phyloP scores from a whole-genome alignment of 92 coral and sea anemone genomes.

The Zoanthus sociatus region DNA sequence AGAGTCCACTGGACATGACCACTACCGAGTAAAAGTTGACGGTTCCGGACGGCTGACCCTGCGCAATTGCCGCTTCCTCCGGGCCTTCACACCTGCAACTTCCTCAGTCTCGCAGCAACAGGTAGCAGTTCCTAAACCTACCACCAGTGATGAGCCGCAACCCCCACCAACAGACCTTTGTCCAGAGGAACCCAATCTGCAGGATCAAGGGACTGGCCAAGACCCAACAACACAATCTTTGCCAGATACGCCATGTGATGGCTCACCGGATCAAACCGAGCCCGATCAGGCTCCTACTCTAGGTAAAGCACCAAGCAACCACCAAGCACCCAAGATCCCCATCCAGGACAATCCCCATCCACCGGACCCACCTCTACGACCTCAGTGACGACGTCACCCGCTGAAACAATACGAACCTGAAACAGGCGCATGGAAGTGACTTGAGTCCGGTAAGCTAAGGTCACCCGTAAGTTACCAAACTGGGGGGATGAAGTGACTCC shows the following conservation, averaged over 20 bases:
- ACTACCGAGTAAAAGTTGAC: slow-evolving; percentile 58
- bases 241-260: neutral
- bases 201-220: neutral
- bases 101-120: slow-evolving; percentile 25
- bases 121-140: neutral
- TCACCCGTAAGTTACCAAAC: neutral
- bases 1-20: slow-evolving; percentile 66
- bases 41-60: slow-evolving; percentile 65
- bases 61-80: slow-evolving; percentile 70
- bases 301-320: neutral
- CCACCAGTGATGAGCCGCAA: neutral
- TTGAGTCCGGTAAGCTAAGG: neutral
- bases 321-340: neutral
- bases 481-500: neutral
- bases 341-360: neutral
- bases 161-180: neutral
- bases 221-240: slow-evolving; percentile 5
- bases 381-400: neutral
- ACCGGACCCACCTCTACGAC: neutral
- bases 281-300: neutral
- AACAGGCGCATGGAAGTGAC: neutral
- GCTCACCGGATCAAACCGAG: neutral
- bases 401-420: slow-evolving; percentile 6
- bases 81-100: slow-evolving; percentile 64
- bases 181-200: neutral